Percentiles rank a stretch among this genome's conserved stretches.
These are phyloP conservation scores for Rynchops niger DNA, from an alignment of 2,113 vertebrate species.

Conservation along the genomic window DNA sequence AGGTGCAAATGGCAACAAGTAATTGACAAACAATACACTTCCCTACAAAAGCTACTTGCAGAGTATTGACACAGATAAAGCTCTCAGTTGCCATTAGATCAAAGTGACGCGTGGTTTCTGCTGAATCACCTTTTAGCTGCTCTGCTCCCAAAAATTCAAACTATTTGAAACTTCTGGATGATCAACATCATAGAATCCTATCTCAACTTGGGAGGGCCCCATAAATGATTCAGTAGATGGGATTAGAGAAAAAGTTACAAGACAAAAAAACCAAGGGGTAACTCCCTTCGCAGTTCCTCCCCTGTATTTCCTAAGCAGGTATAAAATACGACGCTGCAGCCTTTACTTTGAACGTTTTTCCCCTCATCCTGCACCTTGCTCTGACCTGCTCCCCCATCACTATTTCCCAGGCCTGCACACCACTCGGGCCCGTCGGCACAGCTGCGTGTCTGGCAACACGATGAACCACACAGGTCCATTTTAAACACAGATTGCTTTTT, in stretches of 20 bases:
- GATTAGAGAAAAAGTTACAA: not conserved
- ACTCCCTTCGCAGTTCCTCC: not conserved
- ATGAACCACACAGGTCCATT: not conserved
- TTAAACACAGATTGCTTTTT: not conserved
- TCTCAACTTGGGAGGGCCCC: not conserved
- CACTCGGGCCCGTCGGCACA: not conserved
- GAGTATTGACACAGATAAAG: not conserved
- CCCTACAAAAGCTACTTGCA: not conserved
- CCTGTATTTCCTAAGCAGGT: not conserved
- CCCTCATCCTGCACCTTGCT: not conserved
- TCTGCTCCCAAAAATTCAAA: not conserved
- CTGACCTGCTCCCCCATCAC: not conserved
- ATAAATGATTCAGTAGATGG: not conserved
- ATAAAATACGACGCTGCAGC: not conserved
- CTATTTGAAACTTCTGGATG: not conserved
- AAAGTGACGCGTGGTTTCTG: not conserved
- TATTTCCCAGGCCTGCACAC: not conserved
- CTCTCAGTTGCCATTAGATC: not conserved
- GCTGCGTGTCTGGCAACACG: not conserved
- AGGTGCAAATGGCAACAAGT: not conserved
- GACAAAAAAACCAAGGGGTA: not conserved
- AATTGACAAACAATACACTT: not conserved
- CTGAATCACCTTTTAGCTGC: not conserved
- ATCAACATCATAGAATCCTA: not conserved
- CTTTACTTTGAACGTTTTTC: not conserved